Evolutionary conservation across 2,888 invertebrate genomes (phyloP).

Genomic region (Cryptus viduatorius): DNA sequence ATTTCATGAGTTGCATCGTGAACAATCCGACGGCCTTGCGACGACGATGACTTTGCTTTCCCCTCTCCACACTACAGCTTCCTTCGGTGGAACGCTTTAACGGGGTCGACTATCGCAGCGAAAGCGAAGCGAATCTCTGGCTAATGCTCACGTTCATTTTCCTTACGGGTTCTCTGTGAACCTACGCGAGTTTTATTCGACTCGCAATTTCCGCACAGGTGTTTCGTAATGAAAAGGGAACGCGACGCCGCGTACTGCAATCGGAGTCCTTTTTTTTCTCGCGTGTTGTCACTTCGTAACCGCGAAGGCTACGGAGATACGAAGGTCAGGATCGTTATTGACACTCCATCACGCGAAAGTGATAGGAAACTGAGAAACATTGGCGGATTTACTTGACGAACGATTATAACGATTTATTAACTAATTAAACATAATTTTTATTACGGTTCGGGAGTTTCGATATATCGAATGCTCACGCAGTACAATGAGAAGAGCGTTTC

Average conservation of each 20-base stretch:
- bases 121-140: slow-evolving; percentile 44
- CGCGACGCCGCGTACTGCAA: background rate
- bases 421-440: background rate
- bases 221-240: slow-evolving; percentile 42
- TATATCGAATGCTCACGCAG: too few relatives aligned
- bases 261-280: slow-evolving; percentile 17
- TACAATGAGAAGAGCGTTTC: too few relatives aligned
- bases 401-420: background rate
- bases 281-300: slow-evolving; percentile 11
- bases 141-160: background rate
- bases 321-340: slow-evolving; percentile 38
- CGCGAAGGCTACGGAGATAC: slow-evolving; percentile 2
- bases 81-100: slow-evolving; percentile 13
- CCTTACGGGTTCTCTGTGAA: too few relatives aligned
- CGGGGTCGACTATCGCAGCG: slow-evolving; percentile 48
- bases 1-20: slow-evolving; percentile 48
- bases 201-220: slow-evolving; percentile 21
- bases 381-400: background rate
- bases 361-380: background rate
- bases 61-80: too few relatives aligned
- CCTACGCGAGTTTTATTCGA: background rate
- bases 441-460: background rate
- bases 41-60: slow-evolving; percentile 34
- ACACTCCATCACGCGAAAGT: background rate
- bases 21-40: slow-evolving; percentile 13